phyloP scores from a whole-genome alignment of 1,140 invertebrate species.

The Caerostris darwini region DNA sequence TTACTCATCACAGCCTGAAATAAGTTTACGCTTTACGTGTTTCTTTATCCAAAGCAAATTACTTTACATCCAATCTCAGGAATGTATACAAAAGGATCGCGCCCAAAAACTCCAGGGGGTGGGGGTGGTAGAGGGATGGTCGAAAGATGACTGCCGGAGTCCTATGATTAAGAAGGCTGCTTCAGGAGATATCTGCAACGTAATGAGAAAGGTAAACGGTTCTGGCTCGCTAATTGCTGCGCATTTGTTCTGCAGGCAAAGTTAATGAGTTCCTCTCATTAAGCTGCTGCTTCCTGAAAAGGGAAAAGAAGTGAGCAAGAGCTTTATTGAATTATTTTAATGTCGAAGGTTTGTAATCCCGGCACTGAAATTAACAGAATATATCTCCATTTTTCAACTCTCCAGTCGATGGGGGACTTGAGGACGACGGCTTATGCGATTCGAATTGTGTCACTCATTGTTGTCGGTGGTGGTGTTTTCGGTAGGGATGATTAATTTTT shows the following conservation, averaged over 20 bases:
- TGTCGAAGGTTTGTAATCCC: constrained; percentile 30
- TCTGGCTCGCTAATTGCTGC: constrained; percentile 41
- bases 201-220: constrained; percentile 68
- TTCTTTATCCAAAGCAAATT: constrained; percentile 30
- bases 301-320: constrained; percentile 8
- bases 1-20: constrained; percentile 42
- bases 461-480: not conserved
- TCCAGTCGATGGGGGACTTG: not conserved
- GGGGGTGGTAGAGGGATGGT: not conserved
- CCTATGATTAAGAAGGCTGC: constrained; percentile 42
- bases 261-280: constrained; percentile 62
- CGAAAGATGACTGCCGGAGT: not conserved
- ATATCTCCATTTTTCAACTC: constrained; percentile 32
- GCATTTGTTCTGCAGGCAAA: constrained; percentile 35
- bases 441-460: constrained; percentile 8
- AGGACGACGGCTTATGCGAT: not conserved
- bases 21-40: constrained; percentile 31
- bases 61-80: constrained; percentile 19
- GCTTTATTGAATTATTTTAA: constrained; percentile 64
- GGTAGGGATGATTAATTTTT: not conserved
- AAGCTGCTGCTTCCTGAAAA: not conserved
- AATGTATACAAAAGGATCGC: constrained; percentile 38
- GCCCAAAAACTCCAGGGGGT: not conserved
- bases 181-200: constrained; percentile 8
- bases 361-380: constrained; percentile 18